Evolutionary conservation across 2,113 vertebrate species (phyloP).

Genomic region (Amblyornis subalaris): DNA sequence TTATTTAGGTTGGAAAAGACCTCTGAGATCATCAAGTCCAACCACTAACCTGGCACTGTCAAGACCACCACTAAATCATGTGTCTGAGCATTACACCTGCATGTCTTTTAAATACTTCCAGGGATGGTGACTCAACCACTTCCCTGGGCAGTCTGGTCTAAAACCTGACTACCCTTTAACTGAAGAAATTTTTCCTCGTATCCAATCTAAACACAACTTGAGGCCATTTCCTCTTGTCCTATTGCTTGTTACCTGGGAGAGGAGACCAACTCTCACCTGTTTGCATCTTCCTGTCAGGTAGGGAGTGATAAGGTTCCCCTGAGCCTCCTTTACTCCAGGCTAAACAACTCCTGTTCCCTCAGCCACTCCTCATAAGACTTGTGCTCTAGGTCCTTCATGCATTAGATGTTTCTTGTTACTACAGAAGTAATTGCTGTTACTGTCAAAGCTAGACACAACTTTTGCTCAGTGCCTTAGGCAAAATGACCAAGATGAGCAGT

Average conservation of each 20-base stretch:
- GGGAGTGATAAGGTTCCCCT: neutral
- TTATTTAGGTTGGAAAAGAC: neutral
- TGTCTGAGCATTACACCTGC: neutral
- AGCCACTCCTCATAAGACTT: neutral
- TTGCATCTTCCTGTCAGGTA: neutral
- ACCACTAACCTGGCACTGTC: neutral
- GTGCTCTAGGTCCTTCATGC: neutral
- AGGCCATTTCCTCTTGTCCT: neutral
- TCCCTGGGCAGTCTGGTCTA: neutral
- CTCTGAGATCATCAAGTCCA: neutral
- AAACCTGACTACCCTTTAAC: neutral
- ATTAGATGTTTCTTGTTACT: neutral
- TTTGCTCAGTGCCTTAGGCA: neutral
- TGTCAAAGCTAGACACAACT: neutral
- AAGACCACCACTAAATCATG: neutral
- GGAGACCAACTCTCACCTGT: neutral
- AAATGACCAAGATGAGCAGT: neutral
- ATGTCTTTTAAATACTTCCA: neutral
- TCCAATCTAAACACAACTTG: neutral
- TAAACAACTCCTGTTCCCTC: neutral
- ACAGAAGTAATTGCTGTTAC: neutral
- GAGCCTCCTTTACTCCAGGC: neutral
- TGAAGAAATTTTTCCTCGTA: neutral
- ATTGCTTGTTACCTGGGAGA: neutral
- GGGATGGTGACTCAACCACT: neutral